Conservation (phyloP, 1,140 invertebrate genomes). For the Cherax destructor region DNA sequence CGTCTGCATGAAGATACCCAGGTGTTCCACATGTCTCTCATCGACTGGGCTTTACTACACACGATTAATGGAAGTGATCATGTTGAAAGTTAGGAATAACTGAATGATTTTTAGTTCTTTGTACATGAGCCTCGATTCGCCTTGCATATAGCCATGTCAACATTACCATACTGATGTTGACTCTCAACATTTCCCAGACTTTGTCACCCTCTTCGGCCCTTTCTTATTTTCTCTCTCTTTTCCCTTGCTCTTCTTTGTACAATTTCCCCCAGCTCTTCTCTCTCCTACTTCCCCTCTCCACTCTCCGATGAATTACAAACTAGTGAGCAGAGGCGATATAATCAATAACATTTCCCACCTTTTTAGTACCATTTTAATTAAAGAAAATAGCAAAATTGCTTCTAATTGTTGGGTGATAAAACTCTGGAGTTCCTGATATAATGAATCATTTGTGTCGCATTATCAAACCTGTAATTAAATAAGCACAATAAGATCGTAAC, state of each 20-base stretch:
- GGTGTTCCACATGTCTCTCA: too few species aligned
- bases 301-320: background rate
- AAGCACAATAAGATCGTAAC: background rate
- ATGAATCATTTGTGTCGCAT: background rate
- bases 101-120: too few species aligned
- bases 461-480: background rate
- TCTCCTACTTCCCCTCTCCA: background rate
- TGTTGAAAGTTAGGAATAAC: too few species aligned
- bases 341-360: background rate
- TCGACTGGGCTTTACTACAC: too few species aligned
- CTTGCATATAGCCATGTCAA: too few species aligned
- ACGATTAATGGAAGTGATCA: too few species aligned
- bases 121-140: too few species aligned
- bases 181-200: too few species aligned
- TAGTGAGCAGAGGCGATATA: background rate
- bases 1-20: too few species aligned
- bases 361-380: slow-evolving; percentile 8
- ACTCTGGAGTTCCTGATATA: slow-evolving; percentile 3
- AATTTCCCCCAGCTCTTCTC: background rate
- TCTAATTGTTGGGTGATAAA: slow-evolving; percentile 1
- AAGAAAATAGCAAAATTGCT: background rate
- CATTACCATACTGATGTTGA: too few species aligned
- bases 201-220: background rate
- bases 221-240: background rate
- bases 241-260: background rate